Evolutionary conservation across 2,888 invertebrate species (phyloP), one percentile per base, ranked within the genome.

Genomic region (Drymonia ruficornis): DNA sequence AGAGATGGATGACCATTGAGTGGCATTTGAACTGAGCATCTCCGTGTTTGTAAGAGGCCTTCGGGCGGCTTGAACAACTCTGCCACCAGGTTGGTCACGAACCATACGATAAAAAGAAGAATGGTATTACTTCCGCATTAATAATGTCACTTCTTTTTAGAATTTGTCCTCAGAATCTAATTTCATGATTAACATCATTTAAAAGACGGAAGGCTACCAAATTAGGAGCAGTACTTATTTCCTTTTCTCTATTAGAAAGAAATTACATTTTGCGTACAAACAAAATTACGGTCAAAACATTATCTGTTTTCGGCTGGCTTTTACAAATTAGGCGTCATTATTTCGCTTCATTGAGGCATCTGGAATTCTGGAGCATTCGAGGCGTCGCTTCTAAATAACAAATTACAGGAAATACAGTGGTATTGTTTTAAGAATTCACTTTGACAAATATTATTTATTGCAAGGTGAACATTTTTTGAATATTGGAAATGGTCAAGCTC

Each of bases 301-400:
- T 46, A 29, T 9, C 6, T 23, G 6, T 15, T 43, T 43, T 44
- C 13, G 13, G n/a, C 0, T 12, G 34, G 56, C 51, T 57, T 59
- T 55, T 54, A 56, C 65, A 68, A 65, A 67, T 68, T 65, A 61
- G 44, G 40, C 46, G 47, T 55, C 58, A 65, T 67, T 63, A 67
- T 50, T 67, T 50, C 47, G 51, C 54, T 63, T 57, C 65, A 53
- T 53, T 55, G 48, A 29, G 52, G 54, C 49, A 55, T 56, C 38
- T 19, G 13, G 52, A 57, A 52, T 54, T 56, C 38, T 19, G 13
- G 52, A 57, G 54, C 53, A 56, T 62, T 61, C 40, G 42, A 42
- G 18, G 42, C 42, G 9, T 7, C 16, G 8, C 11, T 42, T 2
- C 16, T 18, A 42, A 1, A 15, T 15, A 38, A 15, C 13, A 11